Evolutionary conservation across 2,888 invertebrate species (phyloP), one percentile per base, ranked within the genome.

Genomic region (Drosophila pegasa): DNA sequence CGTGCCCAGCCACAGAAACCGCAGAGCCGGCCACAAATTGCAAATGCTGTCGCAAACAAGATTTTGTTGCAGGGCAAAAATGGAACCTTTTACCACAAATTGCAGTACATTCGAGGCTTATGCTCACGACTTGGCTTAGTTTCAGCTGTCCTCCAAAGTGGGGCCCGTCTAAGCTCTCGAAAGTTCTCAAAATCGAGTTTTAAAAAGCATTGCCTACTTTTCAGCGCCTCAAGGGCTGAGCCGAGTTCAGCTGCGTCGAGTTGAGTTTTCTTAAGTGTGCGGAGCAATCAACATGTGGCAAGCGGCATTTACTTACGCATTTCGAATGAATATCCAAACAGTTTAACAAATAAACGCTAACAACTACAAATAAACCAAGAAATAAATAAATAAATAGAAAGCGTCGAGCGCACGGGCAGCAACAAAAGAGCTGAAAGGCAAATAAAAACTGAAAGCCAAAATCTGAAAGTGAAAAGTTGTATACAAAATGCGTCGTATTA

Each of bases 401-500:
- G 55, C 72, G 61, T 41, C 29, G 50, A 68, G 51, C 69, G 69
- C 33, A 25, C 73, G 59, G 25, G 27, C 43, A 66, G 40, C 38
- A 68, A 47, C 40, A 62, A 75, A 61, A 62, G 76, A 86, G 80
- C 81, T 76, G 65, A 83, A 88, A 86, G 61, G 60, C 70, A 84
- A 84, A 84, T 70, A 84, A 62, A 54, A 57, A 52, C 55, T 45
- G 52, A 69, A 76, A 55, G 60, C 50, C 40, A 50, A 83, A 85
- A 88, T 80, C 81, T 80, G 70, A 87, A 88, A 88, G 84, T 87
- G 84, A 85, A 85, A 85, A 85, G 84, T 88, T 88, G 87, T 73
- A 78, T 74, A 78, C 76, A 78, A 85, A 85, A 87, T 84, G 88
- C 81, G 80, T 80, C 69, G 78, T 84, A 84, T 85, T 87, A 85